phyloP scores from a whole-genome alignment of 2,113 vertebrate species.

The Mastomys natalensis region DNA sequence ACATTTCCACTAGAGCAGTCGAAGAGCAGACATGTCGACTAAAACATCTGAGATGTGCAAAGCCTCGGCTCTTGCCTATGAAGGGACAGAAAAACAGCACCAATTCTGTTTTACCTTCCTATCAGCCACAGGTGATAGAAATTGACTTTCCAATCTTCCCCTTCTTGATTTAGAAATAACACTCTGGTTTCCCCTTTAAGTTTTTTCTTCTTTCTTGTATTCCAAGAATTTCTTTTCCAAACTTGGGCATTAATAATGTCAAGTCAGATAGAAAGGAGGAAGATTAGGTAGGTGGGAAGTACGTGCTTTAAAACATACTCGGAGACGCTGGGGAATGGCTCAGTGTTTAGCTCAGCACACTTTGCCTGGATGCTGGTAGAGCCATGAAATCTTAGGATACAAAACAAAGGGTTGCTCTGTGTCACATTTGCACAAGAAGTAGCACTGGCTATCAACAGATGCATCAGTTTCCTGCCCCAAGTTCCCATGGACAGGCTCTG shows the following conservation, averaged over 20 bases:
- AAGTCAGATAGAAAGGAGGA: neutral
- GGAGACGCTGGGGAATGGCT: neutral
- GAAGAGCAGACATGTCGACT: neutral
- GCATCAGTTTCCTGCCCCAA: neutral
- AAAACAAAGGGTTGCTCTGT: neutral
- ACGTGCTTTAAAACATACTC: neutral
- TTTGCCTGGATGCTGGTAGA: neutral
- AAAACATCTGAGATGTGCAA: neutral
- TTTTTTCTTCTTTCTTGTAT: neutral
- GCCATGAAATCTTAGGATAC: neutral
- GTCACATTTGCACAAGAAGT: neutral
- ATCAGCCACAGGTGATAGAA: neutral
- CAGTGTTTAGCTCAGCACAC: neutral
- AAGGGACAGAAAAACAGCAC: neutral
- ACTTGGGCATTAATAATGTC: neutral
- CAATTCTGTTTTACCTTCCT: neutral
- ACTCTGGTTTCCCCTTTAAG: conserved; percentile 7
- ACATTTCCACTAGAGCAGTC: neutral
- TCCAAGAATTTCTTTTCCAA: neutral
- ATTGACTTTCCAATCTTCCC: neutral
- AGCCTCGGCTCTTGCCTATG: neutral
- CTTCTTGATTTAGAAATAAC: neutral
- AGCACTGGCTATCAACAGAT: neutral
- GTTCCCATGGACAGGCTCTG: neutral
- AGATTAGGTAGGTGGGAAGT: neutral